Base-by-base conservation (phyloP, 2,888 invertebrate genomes). In the Mactromeris polynyma region DNA sequence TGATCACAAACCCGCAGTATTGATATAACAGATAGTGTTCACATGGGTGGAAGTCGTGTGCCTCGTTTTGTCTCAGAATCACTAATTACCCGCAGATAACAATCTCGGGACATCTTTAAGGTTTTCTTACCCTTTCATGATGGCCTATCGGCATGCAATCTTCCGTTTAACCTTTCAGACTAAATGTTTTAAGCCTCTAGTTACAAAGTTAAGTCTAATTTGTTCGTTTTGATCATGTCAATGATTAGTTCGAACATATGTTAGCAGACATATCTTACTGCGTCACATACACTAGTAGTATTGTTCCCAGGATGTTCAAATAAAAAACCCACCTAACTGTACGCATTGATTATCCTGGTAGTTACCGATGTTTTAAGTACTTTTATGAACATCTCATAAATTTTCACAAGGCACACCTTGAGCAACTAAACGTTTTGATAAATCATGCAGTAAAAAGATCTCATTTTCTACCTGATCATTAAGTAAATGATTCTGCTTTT, bases 41-140 rank as follows among this genome's bases (percentile, higher is more conserved):
- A 73, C 6, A 36, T 73, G 31, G 73, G 33, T 73, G 4, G 46
- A 58, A 85, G 89, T 73, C 89, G 89, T 86, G 89, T 86, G 89
- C 89, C 89, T 81, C 46, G 77, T 88, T 85, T 81, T 64, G 84
- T 85, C 73, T 38, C 21, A n/a, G 80, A 17, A 69, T 31, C 78
- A 54, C 85, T 85, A 85, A 88, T 88, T 85, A 88, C 64, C 85
- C 31, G 26, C 1, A 33, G 88, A 88, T 88, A 64, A 88, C 17
- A 26, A 88, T 88, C 88, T 58, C 31, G 38, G 69, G 79, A 64
- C 80, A 38, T 40, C n/a, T 58, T 51, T 64, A 84, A 84, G 84
- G 77, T 77, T 78, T 84, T 73, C 78, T 78, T 78, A 38, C 51
- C 21, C 78, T 78, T 84, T 84, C 26, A 78, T 80, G 80, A 85